Evolutionary conservation across 2,113 vertebrate genomes (phyloP).

Genomic region (Oryzias curvinotus): DNA sequence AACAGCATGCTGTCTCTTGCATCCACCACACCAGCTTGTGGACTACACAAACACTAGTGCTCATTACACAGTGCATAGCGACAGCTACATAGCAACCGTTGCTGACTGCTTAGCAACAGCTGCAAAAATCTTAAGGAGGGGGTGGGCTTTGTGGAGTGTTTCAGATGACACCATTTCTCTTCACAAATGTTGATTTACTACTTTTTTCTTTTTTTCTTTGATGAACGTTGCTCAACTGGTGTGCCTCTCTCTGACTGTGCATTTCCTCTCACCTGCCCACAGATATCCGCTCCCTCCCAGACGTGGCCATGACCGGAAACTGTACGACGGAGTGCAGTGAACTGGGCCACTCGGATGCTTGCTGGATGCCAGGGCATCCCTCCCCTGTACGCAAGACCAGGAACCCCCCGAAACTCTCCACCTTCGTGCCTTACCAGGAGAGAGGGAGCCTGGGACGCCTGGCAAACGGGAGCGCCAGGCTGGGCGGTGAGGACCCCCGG

Average conservation of each 20-base stretch:
- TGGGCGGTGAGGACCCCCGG: conserved; percentile 87
- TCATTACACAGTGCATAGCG: conserved; percentile 75
- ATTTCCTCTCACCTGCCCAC: conserved; percentile 38
- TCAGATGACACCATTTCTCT: conserved; percentile 65
- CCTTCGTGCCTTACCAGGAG: conserved; percentile 99
- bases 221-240: conserved; percentile 16
- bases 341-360: conserved; percentile 96
- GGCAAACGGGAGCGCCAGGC: conserved; percentile 92
- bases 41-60: conserved; percentile 63
- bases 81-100: conserved; percentile 78
- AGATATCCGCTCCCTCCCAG: conserved; percentile 97
- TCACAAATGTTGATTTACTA: conserved; percentile 36
- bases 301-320: conserved; percentile 98
- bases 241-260: conserved; percentile 36
- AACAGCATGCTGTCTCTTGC: conserved; percentile 54
- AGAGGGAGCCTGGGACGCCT: conserved; percentile 96
- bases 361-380: conserved; percentile 99
- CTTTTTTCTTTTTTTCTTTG: conserved; percentile 31
- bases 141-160: conserved; percentile 54
- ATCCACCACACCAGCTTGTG: conserved; percentile 71
- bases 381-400: conserved; percentile 94
- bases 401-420: conserved; percentile 98
- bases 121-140: conserved; percentile 66
- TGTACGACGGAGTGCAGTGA: conserved; percentile 97
- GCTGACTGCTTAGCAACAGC: conserved; percentile 77